Base-by-base conservation (phyloP, 2,888 invertebrate genomes). In the Eristalinus aeneus region DNA sequence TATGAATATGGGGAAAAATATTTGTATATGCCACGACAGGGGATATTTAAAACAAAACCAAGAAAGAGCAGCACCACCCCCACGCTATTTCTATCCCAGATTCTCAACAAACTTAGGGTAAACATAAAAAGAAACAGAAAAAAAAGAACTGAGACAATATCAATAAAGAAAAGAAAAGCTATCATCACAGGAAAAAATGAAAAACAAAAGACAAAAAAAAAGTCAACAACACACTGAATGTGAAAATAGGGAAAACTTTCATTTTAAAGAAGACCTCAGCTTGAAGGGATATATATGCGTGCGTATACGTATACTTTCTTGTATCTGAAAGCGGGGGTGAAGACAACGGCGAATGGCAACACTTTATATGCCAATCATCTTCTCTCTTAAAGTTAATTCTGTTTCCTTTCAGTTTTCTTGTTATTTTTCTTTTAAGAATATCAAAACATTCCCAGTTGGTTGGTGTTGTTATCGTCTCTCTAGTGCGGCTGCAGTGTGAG, bases 231-330 rank as follows among this genome's bases (percentile, higher is more conserved):
- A 74, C 63, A 64, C 56, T 53, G 46, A 22, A 60, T 75, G 34
- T 54, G 54, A 23, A 73, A 79, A 79, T 79, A 73, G 67, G 73
- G 53, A 79, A 74, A 80, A 80, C 74, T 80, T 80, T 80, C 74
- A 58, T 74, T 80, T 74, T 74, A 74, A 79, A 74, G 74, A 74
- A 39, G 39, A 74, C 23, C 46, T 16, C 46, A 46, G 69, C 22
- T 63, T 8, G 64, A 64, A 71, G 39, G 77, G 64, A 58, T 76
- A 61, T 76, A 53, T 46, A 32, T 12, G 16, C 16, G 16, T 16
- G 16, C 16, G 16, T 46, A 10, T 34, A n/a, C 39, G 39, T 39
- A 39, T 39, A 39, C 6, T 39, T n/a, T n/a, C 39, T 39, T 46
- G 67, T 54, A 27, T 12, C 31, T 53, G 65, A 11, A 11, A 31